Evolutionary conservation across 2,797 vertebrate species (phyloP), one percentile per base, ranked within the genome.

Genomic region (Darevskia mixta): DNA sequence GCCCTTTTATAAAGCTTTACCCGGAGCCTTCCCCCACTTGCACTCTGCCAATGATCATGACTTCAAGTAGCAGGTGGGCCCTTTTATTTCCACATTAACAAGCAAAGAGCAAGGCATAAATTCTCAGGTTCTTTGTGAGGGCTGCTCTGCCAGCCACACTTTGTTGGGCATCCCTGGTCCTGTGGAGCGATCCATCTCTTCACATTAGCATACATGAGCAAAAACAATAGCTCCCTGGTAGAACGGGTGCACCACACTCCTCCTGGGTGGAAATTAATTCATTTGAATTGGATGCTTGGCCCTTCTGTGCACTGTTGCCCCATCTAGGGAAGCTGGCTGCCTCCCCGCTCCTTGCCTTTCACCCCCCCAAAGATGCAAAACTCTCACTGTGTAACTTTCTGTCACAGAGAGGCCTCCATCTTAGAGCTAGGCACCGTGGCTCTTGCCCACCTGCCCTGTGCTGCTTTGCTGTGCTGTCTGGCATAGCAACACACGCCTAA

Each of bases 401-500:
- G 61, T 3, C 64, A 0, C 20, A 91, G 64, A 75, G 23, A 79
- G 64, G 72, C 41, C 66, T 86, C 85, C 66, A 4, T 0, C 0
- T 1, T 0, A 58, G 9, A 69, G 10, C 10, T 2, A 78, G 82
- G 77, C 0, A 0, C 7, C 10, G 87, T 92, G 89, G 41, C 75
- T 89, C 87, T 72, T 64, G 75, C n/a, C 41, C 88, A 85, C 91
- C 81, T 91, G 87, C 67, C 90, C 85, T 87, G 49, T 88, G 86
- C 91, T 84, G 89, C 64, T 94, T 93, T 93, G 94, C 95, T 89
- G 66, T 72, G 78, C n/a, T 92, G 23, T 71, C 71, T 91, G 85
- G 76, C 92, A 89, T 92, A 95, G 95, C 93, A 92, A 92, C 79
- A 91, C 82, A 93, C 85, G 29, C 67, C 20, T 94, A 95, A 91